These are phyloP conservation scores for Aporrectodea caliginosa DNA, from an alignment of 1,140 invertebrate species.

Conservation along the genomic window DNA sequence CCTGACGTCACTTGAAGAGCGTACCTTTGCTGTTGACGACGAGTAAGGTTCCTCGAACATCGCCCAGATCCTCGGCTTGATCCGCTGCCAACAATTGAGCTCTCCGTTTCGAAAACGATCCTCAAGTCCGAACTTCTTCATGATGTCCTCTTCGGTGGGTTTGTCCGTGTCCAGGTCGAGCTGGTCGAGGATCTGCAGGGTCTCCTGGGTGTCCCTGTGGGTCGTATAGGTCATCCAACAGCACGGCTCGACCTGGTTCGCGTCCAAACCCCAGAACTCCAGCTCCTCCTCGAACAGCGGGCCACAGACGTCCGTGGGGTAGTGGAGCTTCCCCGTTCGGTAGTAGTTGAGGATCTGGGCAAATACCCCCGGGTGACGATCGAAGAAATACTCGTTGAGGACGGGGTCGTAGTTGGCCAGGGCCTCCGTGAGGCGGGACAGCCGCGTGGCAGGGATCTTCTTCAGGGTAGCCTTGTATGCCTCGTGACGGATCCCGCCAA, in stretches of 20 bases:
- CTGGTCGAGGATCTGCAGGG: slow-evolving; percentile 34
- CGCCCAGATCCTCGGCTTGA: slow-evolving; percentile 45
- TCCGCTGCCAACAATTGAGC: slow-evolving; percentile 27
- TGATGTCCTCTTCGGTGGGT: slow-evolving; percentile 29
- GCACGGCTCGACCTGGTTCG: slow-evolving; percentile 60
- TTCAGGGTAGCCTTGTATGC: slow-evolving; percentile 34
- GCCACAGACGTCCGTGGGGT: slow-evolving; percentile 37
- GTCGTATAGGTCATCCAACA: slow-evolving; percentile 95
- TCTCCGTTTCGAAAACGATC: slow-evolving; percentile 24
- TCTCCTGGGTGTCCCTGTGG: slow-evolving; percentile 80
- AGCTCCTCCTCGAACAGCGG: slow-evolving; percentile 82
- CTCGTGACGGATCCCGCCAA: slow-evolving; percentile 37
- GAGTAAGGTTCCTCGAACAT: slow-evolving; percentile 59
- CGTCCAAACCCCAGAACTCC: slow-evolving; percentile 48
- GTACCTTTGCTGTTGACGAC: slow-evolving; percentile 41
- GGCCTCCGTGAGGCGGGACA: slow-evolving; percentile 34
- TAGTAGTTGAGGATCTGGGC: slow-evolving; percentile 39
- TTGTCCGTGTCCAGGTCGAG: slow-evolving; percentile 33
- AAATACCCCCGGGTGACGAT: slow-evolving; percentile 40
- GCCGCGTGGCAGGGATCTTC: slow-evolving; percentile 36
- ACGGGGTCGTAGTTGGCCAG: slow-evolving; percentile 34
- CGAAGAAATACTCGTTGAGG: slow-evolving; percentile 38
- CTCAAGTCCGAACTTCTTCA: slow-evolving; percentile 32
- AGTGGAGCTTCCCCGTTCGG: slow-evolving; percentile 38
- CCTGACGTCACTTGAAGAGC: too few relatives aligned